Base-by-base conservation (phyloP, 2,888 invertebrate species). In the Nomada ruficornis region DNA sequence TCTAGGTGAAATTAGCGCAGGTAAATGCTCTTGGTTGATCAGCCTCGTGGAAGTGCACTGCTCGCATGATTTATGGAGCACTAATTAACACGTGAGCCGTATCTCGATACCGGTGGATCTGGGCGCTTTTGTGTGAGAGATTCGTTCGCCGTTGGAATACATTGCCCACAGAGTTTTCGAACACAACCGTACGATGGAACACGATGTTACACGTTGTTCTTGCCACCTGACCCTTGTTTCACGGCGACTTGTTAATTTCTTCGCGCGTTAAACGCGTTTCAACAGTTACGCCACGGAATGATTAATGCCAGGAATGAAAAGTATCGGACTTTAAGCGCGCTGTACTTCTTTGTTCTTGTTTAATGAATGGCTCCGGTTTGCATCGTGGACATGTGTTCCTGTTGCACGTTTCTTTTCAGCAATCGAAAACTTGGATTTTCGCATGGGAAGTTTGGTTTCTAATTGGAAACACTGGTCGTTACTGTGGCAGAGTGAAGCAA, bases 61-160 rank as follows among this genome's bases (percentile, higher is more conserved):
- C 83, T 87, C 83, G 70, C 80, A 89, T 89, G 89, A 89, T 89
- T 89, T 88, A 89, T 88, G 87, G 75, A 85, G 85, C 85, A 80
- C 83, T 88, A 88, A 88, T 88, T 88, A 88, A 88, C 87, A 83
- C 82, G 82, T 68, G 67, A 76, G 69, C 74, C 67, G 79, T 82
- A 85, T 85, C 85, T 77, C 72, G 87, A 86, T 85, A 69, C 72
- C 47, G 68, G 64, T 59, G 76, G 75, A 78, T 81, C 52, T 50
- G 74, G 71, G 0, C 67, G 83, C 62, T 69, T 80, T 76, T 60
- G 64, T 47, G 42, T 23, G 47, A 9, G 55, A 59, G 52, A 59
- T 76, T 84, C 81, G 74, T 78, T 85, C 81, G 75, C 72, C 62
- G 70, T 64, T 36, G 47, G 59, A 76, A 63, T 60, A 69, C 55